Base-by-base conservation (phyloP, 2,113 vertebrate species). In the Promerops cafer region DNA sequence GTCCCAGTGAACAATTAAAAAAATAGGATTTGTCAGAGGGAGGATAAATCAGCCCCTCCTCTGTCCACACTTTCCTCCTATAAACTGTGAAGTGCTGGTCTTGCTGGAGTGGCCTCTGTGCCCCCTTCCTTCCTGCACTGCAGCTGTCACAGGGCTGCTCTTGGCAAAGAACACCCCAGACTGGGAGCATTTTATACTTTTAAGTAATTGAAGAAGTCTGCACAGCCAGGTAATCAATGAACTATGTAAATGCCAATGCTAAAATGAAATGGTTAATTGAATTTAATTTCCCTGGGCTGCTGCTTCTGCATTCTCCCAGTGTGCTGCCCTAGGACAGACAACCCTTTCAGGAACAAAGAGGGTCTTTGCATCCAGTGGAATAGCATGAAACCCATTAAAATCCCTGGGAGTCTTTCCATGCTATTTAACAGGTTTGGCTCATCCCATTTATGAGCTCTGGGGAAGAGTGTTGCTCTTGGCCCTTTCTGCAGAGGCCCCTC, bases 181-280 rank as follows among this genome's bases (percentile, higher is more conserved):
- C 1, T 24, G 13, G 75, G 47, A 69, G 31, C 4, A n/a, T 60
- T 70, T 90, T 26, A 24, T 31, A 20, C 9, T 81, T 80, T 15
- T 8, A 68, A 56, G 40, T 59, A 83, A 47, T 30, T 44, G 56
- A 26, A 86, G 16, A 60, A 81, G n/a, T 16, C 44, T 64, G 35
- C 56, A n/a, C 64, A 78, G 68, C 68, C 79, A 90, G 76, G 44
- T 81, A 90, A 74, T 33, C 59, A 54, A 76, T 35, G 78, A 83
- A 9, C 74, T 79, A 11, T 70, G 54, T 57, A 89, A 93, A 85
- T 65, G 31, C 26, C 87, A 71, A 20, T 44, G 24, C 30, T 56
- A 87, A 87, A 84, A 83, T 87, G 28, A 94, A 89, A 93, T 23
- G 47, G 59, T 87, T 93, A 95, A 96, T 89, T 76, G 81, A 90